phyloP scores from a whole-genome alignment of 2,888 invertebrate genomes.

The Heliothis peltigera region DNA sequence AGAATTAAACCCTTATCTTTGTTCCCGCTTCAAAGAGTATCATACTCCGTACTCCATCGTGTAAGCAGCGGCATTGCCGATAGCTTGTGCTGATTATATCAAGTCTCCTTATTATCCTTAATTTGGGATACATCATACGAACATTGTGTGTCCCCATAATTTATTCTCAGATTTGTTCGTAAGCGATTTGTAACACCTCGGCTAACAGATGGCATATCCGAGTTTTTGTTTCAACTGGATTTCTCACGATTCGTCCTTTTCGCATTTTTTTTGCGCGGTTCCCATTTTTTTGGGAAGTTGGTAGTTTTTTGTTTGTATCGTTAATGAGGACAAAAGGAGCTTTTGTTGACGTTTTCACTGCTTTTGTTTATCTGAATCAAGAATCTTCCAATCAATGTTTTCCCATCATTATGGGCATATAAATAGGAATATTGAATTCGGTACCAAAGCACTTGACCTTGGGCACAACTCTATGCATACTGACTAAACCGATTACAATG shows the following conservation, averaged over 20 bases:
- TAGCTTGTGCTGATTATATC: slow-evolving; percentile 40
- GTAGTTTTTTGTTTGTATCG: slow-evolving; percentile 23
- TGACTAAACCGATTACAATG: slow-evolving; percentile 46
- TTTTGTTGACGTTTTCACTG: slow-evolving; percentile 8
- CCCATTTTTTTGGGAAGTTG: slow-evolving; percentile 17
- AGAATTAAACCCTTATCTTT: slow-evolving; percentile 16
- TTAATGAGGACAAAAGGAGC: slow-evolving; percentile 23
- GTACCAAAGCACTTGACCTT: slow-evolving; percentile 39
- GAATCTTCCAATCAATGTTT: background rate
- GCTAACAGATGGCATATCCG: slow-evolving; percentile 78
- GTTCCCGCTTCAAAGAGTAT: slow-evolving; percentile 13
- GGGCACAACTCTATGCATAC: slow-evolving; percentile 38
- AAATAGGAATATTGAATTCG: slow-evolving; percentile 28
- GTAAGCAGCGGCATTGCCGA: slow-evolving; percentile 20
- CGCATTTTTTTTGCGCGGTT: slow-evolving; percentile 34
- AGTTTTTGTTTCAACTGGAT: slow-evolving; percentile 71
- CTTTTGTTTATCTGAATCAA: background rate
- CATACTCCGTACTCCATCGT: slow-evolving; percentile 8
- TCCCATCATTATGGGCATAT: slow-evolving; percentile 5
- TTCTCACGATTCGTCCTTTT: slow-evolving; percentile 70
- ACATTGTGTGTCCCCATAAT: slow-evolving; percentile 63
- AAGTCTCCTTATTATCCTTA: slow-evolving; percentile 43
- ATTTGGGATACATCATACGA: slow-evolving; percentile 40
- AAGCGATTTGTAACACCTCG: slow-evolving; percentile 64
- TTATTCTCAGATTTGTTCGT: slow-evolving; percentile 75